phyloP scores from a whole-genome alignment of 2,888 invertebrate genomes.

The Tinea trinotella region DNA sequence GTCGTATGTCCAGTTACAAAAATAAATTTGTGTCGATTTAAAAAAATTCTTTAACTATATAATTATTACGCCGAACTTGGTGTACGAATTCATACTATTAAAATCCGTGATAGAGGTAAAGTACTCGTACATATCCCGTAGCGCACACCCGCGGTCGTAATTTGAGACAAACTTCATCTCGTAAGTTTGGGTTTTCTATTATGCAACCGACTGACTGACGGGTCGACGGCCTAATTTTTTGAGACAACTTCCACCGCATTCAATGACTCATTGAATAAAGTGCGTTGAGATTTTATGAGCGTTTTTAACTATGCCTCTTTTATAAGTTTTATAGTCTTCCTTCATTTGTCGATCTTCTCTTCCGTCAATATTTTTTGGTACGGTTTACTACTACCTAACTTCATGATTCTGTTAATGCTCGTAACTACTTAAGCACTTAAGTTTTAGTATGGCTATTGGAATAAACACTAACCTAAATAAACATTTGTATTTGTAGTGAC shows the following conservation, averaged over 20 bases:
- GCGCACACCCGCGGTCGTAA: conserved; percentile 25
- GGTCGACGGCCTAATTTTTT: conserved; percentile 52
- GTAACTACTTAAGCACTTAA: too few relatives aligned
- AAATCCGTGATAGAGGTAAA: too few relatives aligned
- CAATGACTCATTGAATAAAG: conserved; percentile 18
- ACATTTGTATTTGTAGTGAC: too few relatives aligned
- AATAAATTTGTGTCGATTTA: too few relatives aligned
- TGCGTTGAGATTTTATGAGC: conserved; percentile 17
- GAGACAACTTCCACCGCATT: conserved; percentile 28
- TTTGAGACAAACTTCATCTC: conserved; percentile 28
- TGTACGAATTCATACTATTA: too few relatives aligned
- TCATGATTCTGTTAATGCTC: too few relatives aligned
- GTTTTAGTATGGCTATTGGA: too few relatives aligned
- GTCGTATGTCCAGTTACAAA: too few relatives aligned
- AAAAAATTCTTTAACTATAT: too few relatives aligned
- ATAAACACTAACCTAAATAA: too few relatives aligned
- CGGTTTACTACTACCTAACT: background rate
- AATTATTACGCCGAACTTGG: too few relatives aligned
- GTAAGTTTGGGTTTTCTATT: conserved; percentile 28
- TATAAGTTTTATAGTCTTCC: background rate
- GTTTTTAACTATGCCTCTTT: conserved; percentile 5
- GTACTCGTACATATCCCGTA: background rate
- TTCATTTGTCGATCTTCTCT: background rate
- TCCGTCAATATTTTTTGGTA: conserved; percentile 1
- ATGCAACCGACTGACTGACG: conserved; percentile 35